Evolutionary conservation across 2,888 invertebrate species (phyloP), one percentile per base, ranked within the genome.

Genomic region (Kryphioiulus occultus): DNA sequence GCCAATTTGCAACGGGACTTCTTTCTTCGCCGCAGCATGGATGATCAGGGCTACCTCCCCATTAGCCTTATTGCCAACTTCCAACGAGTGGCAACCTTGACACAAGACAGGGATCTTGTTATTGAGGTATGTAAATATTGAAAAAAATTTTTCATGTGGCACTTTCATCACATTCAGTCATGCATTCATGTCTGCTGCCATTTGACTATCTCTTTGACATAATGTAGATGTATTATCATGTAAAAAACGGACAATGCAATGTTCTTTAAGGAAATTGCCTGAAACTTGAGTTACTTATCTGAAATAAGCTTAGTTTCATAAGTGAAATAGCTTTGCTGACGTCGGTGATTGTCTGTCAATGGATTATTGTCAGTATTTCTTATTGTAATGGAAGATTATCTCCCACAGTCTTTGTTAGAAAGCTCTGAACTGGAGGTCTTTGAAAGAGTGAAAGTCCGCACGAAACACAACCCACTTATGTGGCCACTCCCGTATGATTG

Each of bases 21-120:
- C 93, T 99, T 97, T 94, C 94, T 99, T 90, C 95, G 99, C 47
- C 95, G 98, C 90, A 98, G 98, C 94, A 99, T 99, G 99, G 96
- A 97, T 90, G 92, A 94, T 2, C 96, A 98, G 91, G 99, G 99
- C 87, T 99, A 95, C 91, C 94, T 99, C 89, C 98, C 98, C 0
- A 95, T 99, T 85, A 95, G 96, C 89, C 93, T 99, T 89, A 98
- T 99, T 89, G 98, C 98, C 88, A 97, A 98, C 26, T 99, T 99
- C 93, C 97, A 98, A 92, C 95, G 99, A 90, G 96, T 99, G 89
- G 94, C 97, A 90, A 95, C 95, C 86, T 94, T 99, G 90, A 98
- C 98, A 7, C 94, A 95, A 47, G 97, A 99, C 92, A 93, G 98
- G 89, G 93, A 94, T 89, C 93, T 97, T 89, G 96, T 99, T 89